Conservation (phyloP, 1,140 invertebrate genomes). For the Polyergus mexicanus region DNA sequence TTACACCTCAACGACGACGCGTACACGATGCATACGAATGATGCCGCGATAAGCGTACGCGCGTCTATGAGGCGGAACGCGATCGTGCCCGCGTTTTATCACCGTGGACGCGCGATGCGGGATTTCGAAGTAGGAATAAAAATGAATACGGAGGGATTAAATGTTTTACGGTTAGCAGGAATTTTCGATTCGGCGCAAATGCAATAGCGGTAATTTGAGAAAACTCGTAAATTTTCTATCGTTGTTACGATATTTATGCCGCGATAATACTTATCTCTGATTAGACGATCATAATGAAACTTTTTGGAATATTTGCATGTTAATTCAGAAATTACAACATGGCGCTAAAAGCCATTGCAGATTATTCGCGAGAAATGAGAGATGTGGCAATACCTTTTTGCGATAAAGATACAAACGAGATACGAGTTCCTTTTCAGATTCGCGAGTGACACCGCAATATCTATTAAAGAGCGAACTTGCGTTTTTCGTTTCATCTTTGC, state of each 20-base stretch:
- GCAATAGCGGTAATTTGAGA: neutral
- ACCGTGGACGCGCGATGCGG: neutral
- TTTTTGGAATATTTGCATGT: neutral
- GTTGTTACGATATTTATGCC: slow-evolving; percentile 11
- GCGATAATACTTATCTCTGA: slow-evolving; percentile 10
- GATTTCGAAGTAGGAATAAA: slow-evolving; percentile 53
- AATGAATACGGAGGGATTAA: slow-evolving; percentile 33
- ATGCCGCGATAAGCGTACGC: slow-evolving; percentile 62
- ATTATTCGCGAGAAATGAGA: slow-evolving; percentile 8
- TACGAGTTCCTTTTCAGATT: slow-evolving; percentile 14
- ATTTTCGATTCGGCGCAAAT: neutral
- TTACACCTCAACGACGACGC: slow-evolving; percentile 70
- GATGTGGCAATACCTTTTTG: neutral
- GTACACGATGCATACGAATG: slow-evolving; percentile 73
- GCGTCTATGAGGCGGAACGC: slow-evolving; percentile 39
- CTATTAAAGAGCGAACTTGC: slow-evolving; percentile 44
- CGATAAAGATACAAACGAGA: slow-evolving; percentile 16
- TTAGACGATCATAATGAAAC: neutral
- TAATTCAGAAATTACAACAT: slow-evolving; percentile 16
- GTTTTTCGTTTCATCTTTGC: slow-evolving; percentile 7
- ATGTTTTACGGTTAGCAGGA: slow-evolving; percentile 1
- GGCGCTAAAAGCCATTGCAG: neutral
- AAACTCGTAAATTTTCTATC: neutral
- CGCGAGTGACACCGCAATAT: neutral
- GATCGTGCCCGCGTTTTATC: slow-evolving; percentile 7